A percentile compares a stretch with the other conserved stretches of the same genome.
These are phyloP conservation scores for Cephalotes varians DNA, from an alignment of 2,888 invertebrate species.

Conservation along the genomic window DNA sequence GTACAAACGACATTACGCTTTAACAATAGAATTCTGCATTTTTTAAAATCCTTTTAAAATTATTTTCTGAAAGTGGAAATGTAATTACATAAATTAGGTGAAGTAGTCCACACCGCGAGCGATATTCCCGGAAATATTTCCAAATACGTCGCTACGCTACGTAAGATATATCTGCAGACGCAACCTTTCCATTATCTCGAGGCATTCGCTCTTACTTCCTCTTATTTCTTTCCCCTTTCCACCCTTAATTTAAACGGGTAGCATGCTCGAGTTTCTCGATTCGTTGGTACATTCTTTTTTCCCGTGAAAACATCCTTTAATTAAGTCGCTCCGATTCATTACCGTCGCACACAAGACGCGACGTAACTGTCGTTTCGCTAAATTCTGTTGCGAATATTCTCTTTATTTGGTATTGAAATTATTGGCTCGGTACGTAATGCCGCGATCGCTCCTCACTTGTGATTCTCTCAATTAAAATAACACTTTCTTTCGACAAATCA, in stretches of 20 bases:
- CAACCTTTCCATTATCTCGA: conserved; percentile 45
- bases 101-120: conserved; percentile 18
- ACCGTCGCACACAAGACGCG: conserved; percentile 45
- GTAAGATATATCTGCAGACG: conserved; percentile 38
- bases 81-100: conserved; percentile 30
- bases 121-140: conserved; percentile 28
- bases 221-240: conserved; percentile 29
- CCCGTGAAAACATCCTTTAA: conserved; percentile 55
- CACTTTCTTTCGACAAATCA: background rate
- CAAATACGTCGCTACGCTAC: conserved; percentile 27
- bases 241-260: conserved; percentile 50
- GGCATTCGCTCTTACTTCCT: conserved; percentile 38
- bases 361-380: conserved; percentile 9
- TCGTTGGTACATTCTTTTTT: conserved; percentile 33
- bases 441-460: conserved; percentile 6
- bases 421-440: background rate
- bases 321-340: conserved; percentile 60
- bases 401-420: background rate
- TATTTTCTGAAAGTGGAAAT: background rate
- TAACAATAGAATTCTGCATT: conserved; percentile 10
- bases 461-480: conserved; percentile 15
- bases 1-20: background rate
- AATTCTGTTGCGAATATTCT: background rate
- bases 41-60: background rate
- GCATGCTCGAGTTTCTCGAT: conserved; percentile 53